Conservation (phyloP, 2,888 invertebrate genomes). For the Troilus luridus region DNA sequence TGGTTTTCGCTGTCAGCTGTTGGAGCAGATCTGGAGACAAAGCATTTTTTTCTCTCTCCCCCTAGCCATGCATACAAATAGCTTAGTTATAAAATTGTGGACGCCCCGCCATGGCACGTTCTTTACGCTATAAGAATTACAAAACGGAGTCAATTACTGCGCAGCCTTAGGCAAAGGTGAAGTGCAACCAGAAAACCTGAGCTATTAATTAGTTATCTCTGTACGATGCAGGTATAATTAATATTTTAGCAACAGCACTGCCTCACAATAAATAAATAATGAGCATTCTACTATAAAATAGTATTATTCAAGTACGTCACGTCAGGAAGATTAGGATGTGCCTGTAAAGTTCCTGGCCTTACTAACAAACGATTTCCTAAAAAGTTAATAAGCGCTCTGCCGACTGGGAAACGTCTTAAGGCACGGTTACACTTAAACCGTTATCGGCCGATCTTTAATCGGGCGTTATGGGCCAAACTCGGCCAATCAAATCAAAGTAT, state of each 20-base stretch:
- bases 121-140: constrained; percentile 4
- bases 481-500: no score
- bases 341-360: no score
- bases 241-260: neutral
- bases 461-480: no score
- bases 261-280: no score
- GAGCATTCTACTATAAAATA: no score
- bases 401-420: no score
- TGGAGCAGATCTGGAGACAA: constrained; percentile 19
- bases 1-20: constrained; percentile 12
- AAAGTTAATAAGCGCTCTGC: no score
- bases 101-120: neutral
- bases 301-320: no score
- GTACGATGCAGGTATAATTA: neutral
- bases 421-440: no score
- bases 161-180: neutral
- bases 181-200: neutral
- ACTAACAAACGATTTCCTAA: no score
- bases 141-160: neutral
- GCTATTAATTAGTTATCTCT: neutral
- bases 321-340: no score
- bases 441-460: no score
- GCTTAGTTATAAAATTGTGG: constrained; percentile 18
- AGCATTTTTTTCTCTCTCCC: neutral
- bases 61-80: constrained; percentile 13